Percentiles rank a stretch among this genome's conserved stretches.
These are phyloP conservation scores for Bufo bufo DNA, from an alignment of 2,113 vertebrate species.

Conservation along the genomic window DNA sequence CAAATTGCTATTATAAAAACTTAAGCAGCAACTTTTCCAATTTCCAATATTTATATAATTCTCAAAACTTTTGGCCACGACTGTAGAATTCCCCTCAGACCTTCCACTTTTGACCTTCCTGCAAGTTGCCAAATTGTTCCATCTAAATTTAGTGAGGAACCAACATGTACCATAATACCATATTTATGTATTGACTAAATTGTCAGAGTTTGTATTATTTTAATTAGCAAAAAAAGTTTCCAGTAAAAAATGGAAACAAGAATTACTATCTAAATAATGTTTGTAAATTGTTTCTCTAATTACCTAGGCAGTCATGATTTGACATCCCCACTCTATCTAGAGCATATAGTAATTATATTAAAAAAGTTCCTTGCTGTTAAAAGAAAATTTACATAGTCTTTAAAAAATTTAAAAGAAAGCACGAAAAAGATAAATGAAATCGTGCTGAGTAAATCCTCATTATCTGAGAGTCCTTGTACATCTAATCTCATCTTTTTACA, in stretches of 20 bases:
- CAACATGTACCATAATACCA: no score
- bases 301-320: neutral
- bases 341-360: neutral
- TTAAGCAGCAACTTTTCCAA: no score
- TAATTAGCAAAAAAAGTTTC: neutral
- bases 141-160: no score
- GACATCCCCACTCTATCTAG: neutral
- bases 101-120: no score
- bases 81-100: no score
- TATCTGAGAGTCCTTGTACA: slow-evolving; percentile 6
- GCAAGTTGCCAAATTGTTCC: no score
- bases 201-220: neutral
- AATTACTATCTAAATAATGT: neutral
- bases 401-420: slow-evolving; percentile 25
- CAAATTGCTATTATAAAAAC: no score
- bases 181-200: neutral
- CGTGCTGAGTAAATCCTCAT: slow-evolving; percentile 29
- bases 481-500: slow-evolving; percentile 5
- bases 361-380: slow-evolving; percentile 19
- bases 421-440: slow-evolving; percentile 28
- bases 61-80: no score
- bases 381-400: slow-evolving; percentile 9
- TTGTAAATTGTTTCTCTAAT: neutral
- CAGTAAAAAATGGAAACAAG: no score
- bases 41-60: no score